These are phyloP conservation scores for Torymus texanus DNA, from an alignment of 2,888 invertebrate genomes.

Conservation along the genomic window DNA sequence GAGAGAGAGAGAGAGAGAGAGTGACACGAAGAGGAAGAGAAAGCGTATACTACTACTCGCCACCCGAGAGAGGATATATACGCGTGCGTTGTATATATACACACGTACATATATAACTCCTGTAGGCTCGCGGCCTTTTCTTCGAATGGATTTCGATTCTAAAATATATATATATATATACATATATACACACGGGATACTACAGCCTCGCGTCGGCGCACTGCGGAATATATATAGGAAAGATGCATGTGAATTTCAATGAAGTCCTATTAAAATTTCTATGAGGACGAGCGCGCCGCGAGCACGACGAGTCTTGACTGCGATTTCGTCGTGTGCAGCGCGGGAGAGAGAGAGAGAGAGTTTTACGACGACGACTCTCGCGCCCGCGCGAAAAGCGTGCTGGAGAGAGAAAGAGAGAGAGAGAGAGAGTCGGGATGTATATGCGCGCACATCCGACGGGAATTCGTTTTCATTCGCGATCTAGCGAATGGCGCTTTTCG, in stretches of 20 bases:
- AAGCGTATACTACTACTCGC: neutral
- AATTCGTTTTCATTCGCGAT: constrained; percentile 37
- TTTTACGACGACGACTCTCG: constrained; percentile 24
- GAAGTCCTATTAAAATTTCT: constrained; percentile 46
- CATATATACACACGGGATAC: too few relatives aligned
- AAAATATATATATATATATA: neutral
- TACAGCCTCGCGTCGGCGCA: neutral
- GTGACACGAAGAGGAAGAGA: neutral
- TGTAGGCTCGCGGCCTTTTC: constrained; percentile 24
- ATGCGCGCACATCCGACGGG: neutral
- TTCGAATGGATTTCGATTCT: constrained; percentile 47
- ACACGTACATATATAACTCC: neutral
- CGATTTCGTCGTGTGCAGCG: constrained; percentile 18
- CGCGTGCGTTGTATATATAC: neutral
- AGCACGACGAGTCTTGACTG: constrained; percentile 5
- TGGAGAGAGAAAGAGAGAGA: neutral
- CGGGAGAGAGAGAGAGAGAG: neutral
- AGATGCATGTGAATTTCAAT: constrained; percentile 48
- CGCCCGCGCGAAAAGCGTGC: constrained; percentile 1
- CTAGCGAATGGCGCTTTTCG: constrained; percentile 16
- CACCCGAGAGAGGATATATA: neutral
- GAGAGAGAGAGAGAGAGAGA: constrained; percentile 23
- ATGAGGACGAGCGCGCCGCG: constrained; percentile 25
- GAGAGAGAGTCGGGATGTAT: neutral
- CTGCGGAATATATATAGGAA: neutral